phyloP scores from a whole-genome alignment of 1,140 invertebrate species.

The Philopotamus ludificatus region DNA sequence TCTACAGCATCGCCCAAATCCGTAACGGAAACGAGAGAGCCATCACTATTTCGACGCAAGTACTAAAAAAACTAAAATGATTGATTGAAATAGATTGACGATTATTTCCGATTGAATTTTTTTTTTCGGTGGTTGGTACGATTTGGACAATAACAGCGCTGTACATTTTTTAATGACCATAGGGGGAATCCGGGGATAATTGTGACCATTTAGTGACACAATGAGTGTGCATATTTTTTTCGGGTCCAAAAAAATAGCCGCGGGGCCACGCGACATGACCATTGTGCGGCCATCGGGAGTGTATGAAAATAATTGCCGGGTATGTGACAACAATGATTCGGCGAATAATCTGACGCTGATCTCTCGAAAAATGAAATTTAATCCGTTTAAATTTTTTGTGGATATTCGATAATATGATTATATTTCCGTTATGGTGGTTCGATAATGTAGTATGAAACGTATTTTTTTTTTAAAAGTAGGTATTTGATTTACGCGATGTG shows the following conservation, averaged over 20 bases:
- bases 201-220: slow-evolving; percentile 21
- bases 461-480: too few species aligned
- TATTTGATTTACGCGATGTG: too few species aligned
- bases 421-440: too few species aligned
- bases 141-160: background rate
- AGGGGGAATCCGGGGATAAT: slow-evolving; percentile 1
- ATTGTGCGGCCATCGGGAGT: slow-evolving; percentile 1
- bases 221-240: slow-evolving; percentile 24
- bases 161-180: slow-evolving; percentile 25
- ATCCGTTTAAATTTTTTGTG: background rate
- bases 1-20: background rate
- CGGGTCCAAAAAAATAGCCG: slow-evolving; percentile 3
- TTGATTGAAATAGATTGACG: slow-evolving; percentile 41
- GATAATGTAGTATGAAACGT: too few species aligned
- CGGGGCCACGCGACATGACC: slow-evolving; percentile 26
- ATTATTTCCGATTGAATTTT: slow-evolving; percentile 36
- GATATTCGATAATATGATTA: too few species aligned
- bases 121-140: slow-evolving; percentile 5
- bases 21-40: slow-evolving; percentile 3
- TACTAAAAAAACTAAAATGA: slow-evolving; percentile 30
- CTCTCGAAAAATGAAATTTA: background rate
- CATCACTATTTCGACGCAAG: background rate
- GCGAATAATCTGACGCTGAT: slow-evolving; percentile 27
- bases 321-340: slow-evolving; percentile 38
- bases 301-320: slow-evolving; percentile 18